Evolutionary conservation across 2,113 vertebrate genomes (phyloP), one percentile per base, ranked within the genome.

Genomic region (Cnemophilus loriae): DNA sequence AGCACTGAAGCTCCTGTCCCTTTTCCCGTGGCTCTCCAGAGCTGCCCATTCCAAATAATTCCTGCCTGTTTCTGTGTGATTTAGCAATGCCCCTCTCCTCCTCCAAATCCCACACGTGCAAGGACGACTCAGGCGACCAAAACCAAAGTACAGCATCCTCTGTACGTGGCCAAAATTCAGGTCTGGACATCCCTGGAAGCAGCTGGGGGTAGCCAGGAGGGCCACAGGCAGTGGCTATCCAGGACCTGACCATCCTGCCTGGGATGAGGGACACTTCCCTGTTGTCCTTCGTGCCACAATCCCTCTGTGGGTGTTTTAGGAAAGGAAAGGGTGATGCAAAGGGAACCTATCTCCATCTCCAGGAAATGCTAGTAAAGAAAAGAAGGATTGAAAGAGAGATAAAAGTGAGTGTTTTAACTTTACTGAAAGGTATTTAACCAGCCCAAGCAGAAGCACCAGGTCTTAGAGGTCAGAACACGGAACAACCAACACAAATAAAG

Each of bases 41-140:
- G 33, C 26, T 1, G 1, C 41, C 9, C 13, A 1, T 41, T 41
- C 79, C 63, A 9, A 15, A 6, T 2, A 53, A 77, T 60, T 30
- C 35, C 33, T 18, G 28, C 59, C 42, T 4, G 0, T 7, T 70
- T 39, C 61, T 68, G 9, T 61, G 59, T 15, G 26, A 18, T 65
- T 33, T 11, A 19, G n/a, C 32, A 16, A 1, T 26, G 17, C 46
- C 6, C 0, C 32, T 21, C 28, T 52, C 21, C 16, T 74, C 55
- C 11, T 16, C 27, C 16, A 13, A 52, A 85, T 22, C 52, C 37
- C n/a, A n/a, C 13, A 1, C 0, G 0, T 8, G 26, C 26, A 21
- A 28, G 52, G 27, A 73, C 12, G 37, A 19, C 14, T 3, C 33
- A 13, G 30, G 6, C 4, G 61, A 64, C 21, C 7, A 13, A n/a